Evolutionary conservation across 2,113 vertebrate genomes (phyloP).

Genomic region (Psettodes erumei): DNA sequence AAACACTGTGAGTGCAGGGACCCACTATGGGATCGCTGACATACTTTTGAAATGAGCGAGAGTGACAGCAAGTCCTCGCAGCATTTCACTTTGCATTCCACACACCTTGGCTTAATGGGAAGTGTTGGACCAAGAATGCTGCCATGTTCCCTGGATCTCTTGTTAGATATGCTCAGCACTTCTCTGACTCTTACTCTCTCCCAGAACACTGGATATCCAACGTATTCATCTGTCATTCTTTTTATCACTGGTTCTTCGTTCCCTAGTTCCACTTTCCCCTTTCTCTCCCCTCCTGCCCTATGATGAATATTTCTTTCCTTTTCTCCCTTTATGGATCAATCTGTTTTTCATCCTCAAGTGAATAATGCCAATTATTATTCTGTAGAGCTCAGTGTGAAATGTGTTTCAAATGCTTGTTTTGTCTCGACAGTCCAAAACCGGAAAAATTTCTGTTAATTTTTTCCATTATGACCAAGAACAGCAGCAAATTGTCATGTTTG

Average conservation of each 20-base stretch:
- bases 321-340: conserved; percentile 23
- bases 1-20: conserved; percentile 35
- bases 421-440: neutral
- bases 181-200: conserved; percentile 2
- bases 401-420: neutral
- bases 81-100: conserved; percentile 60
- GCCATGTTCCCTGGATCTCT: conserved; percentile 44
- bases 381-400: neutral
- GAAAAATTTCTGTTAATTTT: neutral
- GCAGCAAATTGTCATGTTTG: neutral
- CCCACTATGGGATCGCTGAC: conserved; percentile 56
- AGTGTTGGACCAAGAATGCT: conserved; percentile 52
- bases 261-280: neutral
- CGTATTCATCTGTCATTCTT: conserved; percentile 43
- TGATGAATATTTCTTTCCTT: neutral
- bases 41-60: conserved; percentile 61
- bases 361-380: neutral
- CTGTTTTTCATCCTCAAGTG: neutral
- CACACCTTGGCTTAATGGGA: conserved; percentile 61
- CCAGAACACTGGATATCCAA: conserved; percentile 19
- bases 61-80: conserved; percentile 69
- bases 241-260: conserved; percentile 41
- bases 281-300: neutral
- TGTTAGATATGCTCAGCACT: conserved; percentile 41
- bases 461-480: neutral